These are phyloP conservation scores for Gymnocheta viridis DNA, from an alignment of 2,888 invertebrate species.

Conservation along the genomic window DNA sequence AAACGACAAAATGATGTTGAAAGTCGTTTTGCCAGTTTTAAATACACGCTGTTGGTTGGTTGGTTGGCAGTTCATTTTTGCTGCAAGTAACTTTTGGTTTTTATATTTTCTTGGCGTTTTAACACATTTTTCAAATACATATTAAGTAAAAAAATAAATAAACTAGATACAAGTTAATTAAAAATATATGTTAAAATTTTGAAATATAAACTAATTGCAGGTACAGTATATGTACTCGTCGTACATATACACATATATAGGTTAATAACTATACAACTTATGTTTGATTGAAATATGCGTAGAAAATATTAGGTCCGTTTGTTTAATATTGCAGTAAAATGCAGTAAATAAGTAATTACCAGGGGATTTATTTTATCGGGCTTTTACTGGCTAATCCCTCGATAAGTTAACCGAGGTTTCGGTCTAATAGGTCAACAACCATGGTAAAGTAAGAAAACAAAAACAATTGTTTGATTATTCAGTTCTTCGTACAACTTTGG, in stretches of 20 bases:
- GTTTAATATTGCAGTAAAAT: no score
- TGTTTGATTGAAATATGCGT: neutral
- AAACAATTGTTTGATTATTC: no score
- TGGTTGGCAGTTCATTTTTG: slow-evolving; percentile 48
- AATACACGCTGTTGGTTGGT: slow-evolving; percentile 36
- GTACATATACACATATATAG: no score
- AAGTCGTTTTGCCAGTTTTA: slow-evolving; percentile 80
- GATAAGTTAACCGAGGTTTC: no score
- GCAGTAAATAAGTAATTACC: no score
- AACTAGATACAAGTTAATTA: slow-evolving; percentile 26
- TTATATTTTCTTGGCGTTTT: slow-evolving; percentile 12
- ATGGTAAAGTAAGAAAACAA: no score
- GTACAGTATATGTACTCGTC: no score
- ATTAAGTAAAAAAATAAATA: neutral
- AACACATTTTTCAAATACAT: slow-evolving; percentile 22
- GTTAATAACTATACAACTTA: neutral
- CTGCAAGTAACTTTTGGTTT: slow-evolving; percentile 16
- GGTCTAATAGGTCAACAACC: no score
- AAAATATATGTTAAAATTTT: slow-evolving; percentile 39
- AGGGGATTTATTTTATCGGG: no score
- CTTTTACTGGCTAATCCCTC: no score
- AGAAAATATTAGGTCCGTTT: no score
- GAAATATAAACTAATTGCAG: slow-evolving; percentile 56
- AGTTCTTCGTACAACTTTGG: no score
- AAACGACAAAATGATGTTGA: slow-evolving; percentile 76